Evolutionary conservation across 1,140 invertebrate genomes (phyloP), one percentile per base, ranked within the genome.

Genomic region (Drosophila elegans): DNA sequence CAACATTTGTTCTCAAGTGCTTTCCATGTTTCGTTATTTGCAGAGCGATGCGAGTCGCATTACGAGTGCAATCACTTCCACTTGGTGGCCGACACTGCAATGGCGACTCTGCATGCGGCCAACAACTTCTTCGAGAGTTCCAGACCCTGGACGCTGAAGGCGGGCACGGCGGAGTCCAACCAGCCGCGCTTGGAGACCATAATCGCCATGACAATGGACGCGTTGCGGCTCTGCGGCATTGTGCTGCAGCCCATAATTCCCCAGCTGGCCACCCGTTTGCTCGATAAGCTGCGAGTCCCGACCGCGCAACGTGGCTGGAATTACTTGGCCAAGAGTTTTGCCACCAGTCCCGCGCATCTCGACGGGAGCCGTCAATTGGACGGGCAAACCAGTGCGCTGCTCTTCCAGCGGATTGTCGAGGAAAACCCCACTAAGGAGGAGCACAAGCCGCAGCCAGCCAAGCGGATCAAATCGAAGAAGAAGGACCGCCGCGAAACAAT

Each of bases 241-340:
- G 94, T 97, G 21, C 92, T 99, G 21, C 95, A 96, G 79, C 98
- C 98, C 1, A 95, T 99, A 32, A 94, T 98, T 53, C 98, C 98
- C 10, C 93, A 93, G 49, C 86, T 98, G 62, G 92, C 95, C 1
- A 85, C 88, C 11, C 94, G 93, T 72, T 92, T 98, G 56, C 93
- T 97, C 54, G 94, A 96, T 91, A 96, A 95, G 93, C 91, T 97
- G 13, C 93, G 93, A 68, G 93, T 96, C 13, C 93, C 93, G 3
- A 36, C 41, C 7, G 60, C 93, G 39, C 78, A 93, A 68, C 93
- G 95, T 68, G 91, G 45, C 56, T 96, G 95, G 94, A 59, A 85
- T 34, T 75, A 94, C 61, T 67, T 91, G 52, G 64, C 62, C 44
- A 51, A 78, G 36, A 74, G 53, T 55, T 88, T 79, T 62, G 74